These are phyloP conservation scores for Scelioninae gen. 1 DNA, from an alignment of 2,888 invertebrate species.

Conservation along the genomic window DNA sequence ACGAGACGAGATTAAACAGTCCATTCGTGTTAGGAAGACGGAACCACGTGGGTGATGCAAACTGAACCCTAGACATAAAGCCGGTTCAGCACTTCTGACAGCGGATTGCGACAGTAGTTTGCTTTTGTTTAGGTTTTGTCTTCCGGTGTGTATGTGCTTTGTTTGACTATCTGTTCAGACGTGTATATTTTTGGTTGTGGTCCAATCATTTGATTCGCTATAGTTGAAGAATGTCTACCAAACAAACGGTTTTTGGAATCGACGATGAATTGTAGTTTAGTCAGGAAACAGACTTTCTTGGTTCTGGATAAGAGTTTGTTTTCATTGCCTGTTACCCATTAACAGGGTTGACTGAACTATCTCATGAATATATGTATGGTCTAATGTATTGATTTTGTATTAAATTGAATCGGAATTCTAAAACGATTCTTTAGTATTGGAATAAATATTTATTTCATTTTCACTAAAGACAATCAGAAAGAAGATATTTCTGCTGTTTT, in stretches of 20 bases:
- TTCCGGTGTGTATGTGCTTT: conserved; percentile 17
- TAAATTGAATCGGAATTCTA: too few relatives aligned
- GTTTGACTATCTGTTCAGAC: not conserved
- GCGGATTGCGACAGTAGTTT: conserved; percentile 3
- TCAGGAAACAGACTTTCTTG: not conserved
- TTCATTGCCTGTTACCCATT: too few relatives aligned
- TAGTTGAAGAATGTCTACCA: not conserved
- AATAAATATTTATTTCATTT: too few relatives aligned
- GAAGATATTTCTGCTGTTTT: too few relatives aligned
- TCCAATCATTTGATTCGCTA: not conserved
- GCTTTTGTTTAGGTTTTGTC: not conserved
- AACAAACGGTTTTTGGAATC: not conserved
- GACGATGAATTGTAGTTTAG: not conserved
- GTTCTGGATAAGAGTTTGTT: not conserved
- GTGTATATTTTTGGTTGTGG: not conserved
- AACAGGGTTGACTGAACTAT: too few relatives aligned
- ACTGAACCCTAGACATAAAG: conserved; percentile 1
- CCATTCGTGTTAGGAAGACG: conserved; percentile 38
- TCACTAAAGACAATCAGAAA: too few relatives aligned
- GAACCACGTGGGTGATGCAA: conserved; percentile 38
- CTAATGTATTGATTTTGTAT: too few relatives aligned
- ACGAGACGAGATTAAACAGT: conserved; percentile 65
- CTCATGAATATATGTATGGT: too few relatives aligned
- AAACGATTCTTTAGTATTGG: too few relatives aligned
- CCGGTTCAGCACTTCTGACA: not conserved